A percentile compares a stretch with the other conserved stretches of the same genome.
phyloP scores from a whole-genome alignment of 2,888 invertebrate species.

The Ctenicera cuprea region DNA sequence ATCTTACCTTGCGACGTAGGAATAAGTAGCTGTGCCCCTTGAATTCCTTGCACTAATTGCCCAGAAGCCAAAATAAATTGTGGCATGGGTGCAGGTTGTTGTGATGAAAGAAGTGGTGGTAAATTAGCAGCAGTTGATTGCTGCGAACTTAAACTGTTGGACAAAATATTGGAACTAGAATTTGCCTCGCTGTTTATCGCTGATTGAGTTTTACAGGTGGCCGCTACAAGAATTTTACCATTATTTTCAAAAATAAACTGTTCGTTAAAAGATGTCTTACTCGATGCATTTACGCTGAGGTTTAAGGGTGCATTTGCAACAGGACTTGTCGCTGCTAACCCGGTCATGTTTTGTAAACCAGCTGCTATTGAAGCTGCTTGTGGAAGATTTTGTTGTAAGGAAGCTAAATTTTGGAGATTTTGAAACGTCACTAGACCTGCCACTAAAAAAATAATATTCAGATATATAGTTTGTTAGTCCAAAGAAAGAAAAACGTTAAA shows the following conservation, averaged over 20 bases:
- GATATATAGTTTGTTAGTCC: background rate
- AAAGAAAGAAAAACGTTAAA: background rate
- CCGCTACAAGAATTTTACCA: conserved; percentile 6
- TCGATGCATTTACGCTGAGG: conserved; percentile 81
- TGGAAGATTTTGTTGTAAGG: conserved; percentile 80
- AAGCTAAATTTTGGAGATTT: conserved; percentile 88
- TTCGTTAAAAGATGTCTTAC: conserved; percentile 28
- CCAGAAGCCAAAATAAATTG: conserved; percentile 94
- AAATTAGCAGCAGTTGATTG: conserved; percentile 73
- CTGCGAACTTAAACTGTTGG: conserved; percentile 62
- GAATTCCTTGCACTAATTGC: conserved; percentile 93
- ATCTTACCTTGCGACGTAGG: conserved; percentile 92
- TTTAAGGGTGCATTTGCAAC: conserved; percentile 88
- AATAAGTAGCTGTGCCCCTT: conserved; percentile 95
- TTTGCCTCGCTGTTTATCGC: conserved; percentile 54
- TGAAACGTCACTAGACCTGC: conserved; percentile 83
- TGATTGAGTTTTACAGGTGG: conserved; percentile 32
- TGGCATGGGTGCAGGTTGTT: conserved; percentile 85
- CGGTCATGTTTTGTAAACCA: conserved; percentile 77
- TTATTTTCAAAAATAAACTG: background rate
- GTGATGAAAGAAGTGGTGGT: conserved; percentile 76
- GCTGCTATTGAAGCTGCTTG: conserved; percentile 78
- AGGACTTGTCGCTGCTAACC: conserved; percentile 74
- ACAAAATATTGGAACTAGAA: conserved; percentile 54
- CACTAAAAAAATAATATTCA: conserved; percentile 73